Evolutionary conservation across 35 echinoderm and acorn worm genomes (phyloP).

Genomic region (Antedon bifida): DNA sequence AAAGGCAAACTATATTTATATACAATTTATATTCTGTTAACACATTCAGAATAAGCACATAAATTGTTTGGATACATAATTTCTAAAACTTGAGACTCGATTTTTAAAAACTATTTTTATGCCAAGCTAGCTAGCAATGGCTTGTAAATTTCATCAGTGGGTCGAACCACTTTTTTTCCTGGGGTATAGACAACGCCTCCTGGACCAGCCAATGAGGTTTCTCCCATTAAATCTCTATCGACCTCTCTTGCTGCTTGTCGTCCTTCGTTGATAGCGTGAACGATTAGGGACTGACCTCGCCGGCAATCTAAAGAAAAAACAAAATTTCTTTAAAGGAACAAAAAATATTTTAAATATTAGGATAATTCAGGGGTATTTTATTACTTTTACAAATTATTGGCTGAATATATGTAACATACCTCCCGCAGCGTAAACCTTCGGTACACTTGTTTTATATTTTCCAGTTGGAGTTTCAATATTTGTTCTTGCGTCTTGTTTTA

Average conservation of each 20-base stretch:
- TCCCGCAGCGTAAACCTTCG: constrained; percentile 81
- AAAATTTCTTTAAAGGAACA: too few species aligned
- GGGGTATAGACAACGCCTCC: constrained; percentile 78
- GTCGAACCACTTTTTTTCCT: constrained; percentile 24
- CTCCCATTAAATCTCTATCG: constrained; percentile 80
- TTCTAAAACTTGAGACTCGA: too few species aligned
- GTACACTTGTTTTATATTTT: constrained; percentile 72
- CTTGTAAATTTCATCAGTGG: constrained; percentile 33
- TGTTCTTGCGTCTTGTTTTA: constrained; percentile 65
- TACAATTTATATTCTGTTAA: too few species aligned
- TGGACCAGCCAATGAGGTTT: constrained; percentile 68
- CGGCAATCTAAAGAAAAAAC: constrained; percentile 69
- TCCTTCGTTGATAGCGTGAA: constrained; percentile 97
- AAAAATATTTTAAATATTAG: too few species aligned
- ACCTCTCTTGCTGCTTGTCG: constrained; percentile 87
- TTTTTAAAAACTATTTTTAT: too few species aligned
- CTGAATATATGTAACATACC: constrained; percentile 28
- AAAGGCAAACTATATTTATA: too few species aligned
- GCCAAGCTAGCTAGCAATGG: constrained; percentile 25
- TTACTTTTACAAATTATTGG: too few species aligned
- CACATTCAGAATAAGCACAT: too few species aligned
- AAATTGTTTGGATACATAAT: too few species aligned
- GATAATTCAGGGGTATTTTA: neutral
- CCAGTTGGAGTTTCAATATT: constrained; percentile 64
- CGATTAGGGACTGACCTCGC: constrained; percentile 82